A percentile compares a stretch with the other conserved stretches of the same genome.
Conservation (phyloP, 2,888 invertebrate genomes). For the Dasypogon diadema region DNA sequence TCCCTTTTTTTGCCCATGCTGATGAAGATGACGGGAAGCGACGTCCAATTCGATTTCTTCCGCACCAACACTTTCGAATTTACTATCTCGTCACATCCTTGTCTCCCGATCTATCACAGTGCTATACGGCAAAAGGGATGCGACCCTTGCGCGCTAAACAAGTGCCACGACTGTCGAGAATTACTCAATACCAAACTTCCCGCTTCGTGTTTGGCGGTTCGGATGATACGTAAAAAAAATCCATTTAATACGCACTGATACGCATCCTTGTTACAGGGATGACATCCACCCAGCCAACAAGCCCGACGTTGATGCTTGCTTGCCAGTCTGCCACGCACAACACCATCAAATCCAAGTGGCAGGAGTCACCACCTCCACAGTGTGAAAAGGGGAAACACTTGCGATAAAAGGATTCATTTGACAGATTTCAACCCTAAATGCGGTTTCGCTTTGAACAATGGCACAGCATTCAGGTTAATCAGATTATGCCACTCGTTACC, state of each 20-base stretch:
- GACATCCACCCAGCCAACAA: constrained; percentile 9
- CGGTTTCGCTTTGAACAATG: constrained; percentile 42
- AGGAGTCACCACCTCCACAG: constrained; percentile 36
- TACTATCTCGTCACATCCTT: constrained; percentile 53
- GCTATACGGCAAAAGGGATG: constrained; percentile 41
- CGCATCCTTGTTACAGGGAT: constrained; percentile 50
- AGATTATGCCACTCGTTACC: constrained; percentile 5
- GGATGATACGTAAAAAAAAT: constrained; percentile 45
- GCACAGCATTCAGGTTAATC: constrained; percentile 12
- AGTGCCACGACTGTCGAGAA: constrained; percentile 38
- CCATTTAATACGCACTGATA: constrained; percentile 52
- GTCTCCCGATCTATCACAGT: constrained; percentile 37
- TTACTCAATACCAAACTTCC: constrained; percentile 21
- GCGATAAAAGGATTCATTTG: constrained; percentile 44
- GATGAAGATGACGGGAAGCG: constrained; percentile 55
- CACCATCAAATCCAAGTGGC: constrained; percentile 9
- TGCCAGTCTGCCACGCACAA: no score
- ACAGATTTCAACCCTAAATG: constrained; percentile 35
- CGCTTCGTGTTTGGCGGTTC: constrained; percentile 50
- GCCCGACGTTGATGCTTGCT: background rate
- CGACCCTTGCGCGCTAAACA: constrained; percentile 46
- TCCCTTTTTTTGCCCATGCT: constrained; percentile 41
- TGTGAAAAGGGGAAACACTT: constrained; percentile 17
- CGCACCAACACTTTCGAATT: constrained; percentile 68
- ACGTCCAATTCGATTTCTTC: constrained; percentile 68